phyloP scores from a whole-genome alignment of 2,888 invertebrate genomes.

The Cerastis rubricosa region DNA sequence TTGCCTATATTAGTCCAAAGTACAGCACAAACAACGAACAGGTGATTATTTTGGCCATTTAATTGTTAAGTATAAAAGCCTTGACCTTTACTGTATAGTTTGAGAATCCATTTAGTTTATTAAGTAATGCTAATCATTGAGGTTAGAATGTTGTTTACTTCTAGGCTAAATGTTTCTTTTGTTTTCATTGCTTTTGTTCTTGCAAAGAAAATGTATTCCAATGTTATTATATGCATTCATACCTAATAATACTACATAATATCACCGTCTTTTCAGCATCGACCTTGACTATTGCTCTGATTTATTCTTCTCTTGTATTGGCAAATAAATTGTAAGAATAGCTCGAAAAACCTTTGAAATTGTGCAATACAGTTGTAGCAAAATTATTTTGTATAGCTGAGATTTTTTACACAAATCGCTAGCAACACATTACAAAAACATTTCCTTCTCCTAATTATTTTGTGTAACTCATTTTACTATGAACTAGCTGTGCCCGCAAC shows the following conservation, averaged over 20 bases:
- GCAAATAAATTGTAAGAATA: not conserved
- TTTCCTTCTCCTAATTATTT: not conserved
- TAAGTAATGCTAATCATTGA: slow-evolving; percentile 35
- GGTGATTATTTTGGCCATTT: slow-evolving; percentile 70
- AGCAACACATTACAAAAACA: not conserved
- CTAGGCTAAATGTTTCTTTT: not conserved
- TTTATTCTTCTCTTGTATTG: not conserved
- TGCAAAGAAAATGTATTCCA: not conserved
- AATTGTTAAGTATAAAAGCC: not conserved
- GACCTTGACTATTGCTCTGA: not conserved
- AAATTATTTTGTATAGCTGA: not conserved
- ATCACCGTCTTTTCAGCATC: not conserved
- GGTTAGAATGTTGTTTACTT: slow-evolving; percentile 68
- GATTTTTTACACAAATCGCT: not conserved
- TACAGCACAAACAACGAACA: slow-evolving; percentile 86
- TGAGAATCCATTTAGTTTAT: not conserved
- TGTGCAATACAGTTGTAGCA: not conserved
- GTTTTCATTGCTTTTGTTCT: slow-evolving; percentile 1
- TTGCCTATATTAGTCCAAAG: slow-evolving; percentile 87
- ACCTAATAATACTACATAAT: not conserved
- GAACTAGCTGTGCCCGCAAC: too few relatives aligned
- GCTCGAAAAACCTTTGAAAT: not conserved
- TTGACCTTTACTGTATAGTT: not conserved
- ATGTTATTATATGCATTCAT: not conserved
- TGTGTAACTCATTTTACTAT: not conserved